Evolutionary conservation across 2,113 vertebrate species (phyloP), one percentile per base, ranked within the genome.

Genomic region (Sylvia atricapilla): DNA sequence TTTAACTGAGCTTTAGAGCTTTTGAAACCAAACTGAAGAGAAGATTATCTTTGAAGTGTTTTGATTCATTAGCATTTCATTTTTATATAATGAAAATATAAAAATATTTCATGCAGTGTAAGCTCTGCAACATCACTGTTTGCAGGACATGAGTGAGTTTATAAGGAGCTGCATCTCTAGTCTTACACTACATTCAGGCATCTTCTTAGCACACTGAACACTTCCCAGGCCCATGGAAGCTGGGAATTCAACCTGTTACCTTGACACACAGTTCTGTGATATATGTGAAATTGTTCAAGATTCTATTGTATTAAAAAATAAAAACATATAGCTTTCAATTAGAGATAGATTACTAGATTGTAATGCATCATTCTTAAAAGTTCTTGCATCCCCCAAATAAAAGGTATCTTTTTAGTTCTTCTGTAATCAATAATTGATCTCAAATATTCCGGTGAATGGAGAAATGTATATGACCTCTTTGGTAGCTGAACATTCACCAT

Each of bases 1-100:
- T 80, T 95, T 96, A 90, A 63, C 52, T 78, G 60, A 84, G 70
- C 85, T 91, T 87, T 76, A 90, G 63, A 90, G 56, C 44, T 67
- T 79, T 74, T 72, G 64, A 92, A 88, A 83, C n/a, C 66, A 96
- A 95, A 89, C 46, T 59, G 46, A 83, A 35, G 43, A 52, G 76
- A 68, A 95, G 41, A 95, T 41, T 64, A 31, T 7, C 7, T 62
- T 76, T 56, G 69, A 93, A 93, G 72, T 47, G 25, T 73, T 96
- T 74, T 88, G 72, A 77, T 77, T 66, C 2, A 13, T 82, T 94
- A 79, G 35, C 17, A 41, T 88, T 91, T 88, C 15, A 15, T 74
- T 70, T 80, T 84, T 70, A 50, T 66, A 13, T 63, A 23, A 52
- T 60, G n/a, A 17, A 37, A 37, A 37, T 37, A 37, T 37, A 37